phyloP scores from a whole-genome alignment of 2,113 vertebrate genomes.

The Hippocampus guttulatus region DNA sequence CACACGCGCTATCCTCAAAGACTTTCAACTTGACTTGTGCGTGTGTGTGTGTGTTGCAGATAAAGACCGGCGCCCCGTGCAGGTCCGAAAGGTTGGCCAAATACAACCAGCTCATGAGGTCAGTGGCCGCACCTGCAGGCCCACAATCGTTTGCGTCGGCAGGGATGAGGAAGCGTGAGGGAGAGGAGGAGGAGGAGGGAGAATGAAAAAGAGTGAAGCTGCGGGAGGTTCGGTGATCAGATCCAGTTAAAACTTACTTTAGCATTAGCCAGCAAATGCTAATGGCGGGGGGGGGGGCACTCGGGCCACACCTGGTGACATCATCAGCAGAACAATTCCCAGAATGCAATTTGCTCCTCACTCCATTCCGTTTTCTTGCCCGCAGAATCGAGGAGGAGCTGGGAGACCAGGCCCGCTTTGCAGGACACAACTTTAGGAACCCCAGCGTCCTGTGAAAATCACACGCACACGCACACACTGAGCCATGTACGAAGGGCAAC shows the following conservation, averaged over 20 bases:
- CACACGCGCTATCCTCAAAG: neutral
- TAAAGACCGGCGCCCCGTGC: conserved; percentile 91
- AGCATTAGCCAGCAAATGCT: too few relatives aligned
- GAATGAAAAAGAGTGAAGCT: too few relatives aligned
- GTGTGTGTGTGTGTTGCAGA: conserved; percentile 65
- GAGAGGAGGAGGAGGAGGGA: too few relatives aligned
- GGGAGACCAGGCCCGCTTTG: conserved; percentile 90
- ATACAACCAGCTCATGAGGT: conserved; percentile 96
- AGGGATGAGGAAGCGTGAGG: neutral
- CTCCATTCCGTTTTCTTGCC: neutral
- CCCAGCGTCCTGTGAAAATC: conserved; percentile 88
- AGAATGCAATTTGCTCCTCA: neutral
- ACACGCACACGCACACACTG: conserved; percentile 13
- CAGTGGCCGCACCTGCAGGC: conserved; percentile 34
- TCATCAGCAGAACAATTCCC: neutral
- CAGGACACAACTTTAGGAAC: conserved; percentile 94
- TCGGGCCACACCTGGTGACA: too few relatives aligned
- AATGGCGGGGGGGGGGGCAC: too few relatives aligned
- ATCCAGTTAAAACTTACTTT: too few relatives aligned
- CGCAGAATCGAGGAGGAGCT: conserved; percentile 91
- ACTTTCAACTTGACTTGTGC: neutral
- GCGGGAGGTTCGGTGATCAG: too few relatives aligned
- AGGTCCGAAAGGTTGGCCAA: conserved; percentile 91
- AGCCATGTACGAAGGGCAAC: conserved; percentile 45
- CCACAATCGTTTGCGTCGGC: neutral